Evolutionary conservation across 2,113 vertebrate species (phyloP).

Genomic region (Brachyhypopomus gauderio): DNA sequence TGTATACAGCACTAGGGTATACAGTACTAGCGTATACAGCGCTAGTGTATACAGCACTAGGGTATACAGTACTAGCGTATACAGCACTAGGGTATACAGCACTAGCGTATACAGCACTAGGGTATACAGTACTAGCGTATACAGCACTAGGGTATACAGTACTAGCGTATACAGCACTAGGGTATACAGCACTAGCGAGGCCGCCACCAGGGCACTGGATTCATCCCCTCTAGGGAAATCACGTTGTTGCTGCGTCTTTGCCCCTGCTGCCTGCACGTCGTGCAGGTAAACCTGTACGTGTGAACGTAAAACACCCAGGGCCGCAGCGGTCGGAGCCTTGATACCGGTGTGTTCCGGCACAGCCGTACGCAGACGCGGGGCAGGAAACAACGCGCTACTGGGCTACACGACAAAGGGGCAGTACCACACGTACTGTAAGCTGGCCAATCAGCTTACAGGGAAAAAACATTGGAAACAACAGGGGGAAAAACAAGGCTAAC

Average conservation of each 20-base stretch:
- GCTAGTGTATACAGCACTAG: too few relatives aligned
- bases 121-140: too few relatives aligned
- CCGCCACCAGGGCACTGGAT: too few relatives aligned
- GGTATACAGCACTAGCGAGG: too few relatives aligned
- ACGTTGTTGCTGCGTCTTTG: conserved; percentile 17
- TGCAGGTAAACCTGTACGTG: not conserved
- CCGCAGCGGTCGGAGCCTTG: not conserved
- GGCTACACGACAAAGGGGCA: not conserved
- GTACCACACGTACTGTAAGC: conserved; percentile 8
- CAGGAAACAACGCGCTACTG: conserved; percentile 22
- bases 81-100: too few relatives aligned
- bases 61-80: too few relatives aligned
- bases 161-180: too few relatives aligned
- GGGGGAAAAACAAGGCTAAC: not conserved
- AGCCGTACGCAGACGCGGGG: not conserved
- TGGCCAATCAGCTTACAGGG: conserved; percentile 33
- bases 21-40: too few relatives aligned
- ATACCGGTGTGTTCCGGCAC: not conserved
- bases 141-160: too few relatives aligned
- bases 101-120: too few relatives aligned
- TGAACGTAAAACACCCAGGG: not conserved
- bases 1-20: too few relatives aligned
- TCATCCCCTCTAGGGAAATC: not conserved
- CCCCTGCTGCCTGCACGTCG: not conserved
- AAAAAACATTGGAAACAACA: not conserved